phyloP scores from a whole-genome alignment of 2,888 invertebrate species.

The Lasius fuliginosus region DNA sequence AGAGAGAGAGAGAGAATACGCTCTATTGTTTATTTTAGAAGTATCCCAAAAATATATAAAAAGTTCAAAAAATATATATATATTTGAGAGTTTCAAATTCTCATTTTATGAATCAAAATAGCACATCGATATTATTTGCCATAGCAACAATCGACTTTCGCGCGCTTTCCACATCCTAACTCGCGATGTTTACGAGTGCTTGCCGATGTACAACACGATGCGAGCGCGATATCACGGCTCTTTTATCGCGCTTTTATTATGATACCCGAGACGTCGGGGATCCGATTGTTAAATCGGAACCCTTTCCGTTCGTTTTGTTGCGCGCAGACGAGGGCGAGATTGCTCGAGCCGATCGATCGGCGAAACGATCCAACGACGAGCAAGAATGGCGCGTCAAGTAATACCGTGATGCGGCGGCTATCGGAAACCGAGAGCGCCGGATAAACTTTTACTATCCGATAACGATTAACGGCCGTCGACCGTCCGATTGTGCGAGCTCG shows the following conservation, averaged over 20 bases:
- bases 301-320: conserved; percentile 34
- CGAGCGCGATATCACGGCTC: conserved; percentile 37
- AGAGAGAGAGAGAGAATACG: neutral
- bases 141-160: conserved; percentile 29
- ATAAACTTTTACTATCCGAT: conserved; percentile 72
- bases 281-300: conserved; percentile 50
- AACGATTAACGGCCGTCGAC: conserved; percentile 66
- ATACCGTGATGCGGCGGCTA: conserved; percentile 43
- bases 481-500: conserved; percentile 44
- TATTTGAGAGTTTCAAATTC: neutral
- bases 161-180: conserved; percentile 19
- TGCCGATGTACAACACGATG: conserved; percentile 43
- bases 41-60: neutral
- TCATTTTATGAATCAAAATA: neutral
- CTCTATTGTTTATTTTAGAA: neutral
- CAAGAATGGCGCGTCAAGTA: conserved; percentile 52
- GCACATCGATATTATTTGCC: neutral
- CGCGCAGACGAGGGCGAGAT: conserved; percentile 38
- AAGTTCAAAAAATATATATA: neutral
- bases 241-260: conserved; percentile 55
- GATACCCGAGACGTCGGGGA: conserved; percentile 49
- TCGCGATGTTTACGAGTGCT: conserved; percentile 39
- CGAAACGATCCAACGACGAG: conserved; percentile 38
- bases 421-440: conserved; percentile 67
- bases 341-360: conserved; percentile 46